Base-by-base conservation (phyloP, 2,888 invertebrate genomes). In the Drosophila pseudotalamancana region DNA sequence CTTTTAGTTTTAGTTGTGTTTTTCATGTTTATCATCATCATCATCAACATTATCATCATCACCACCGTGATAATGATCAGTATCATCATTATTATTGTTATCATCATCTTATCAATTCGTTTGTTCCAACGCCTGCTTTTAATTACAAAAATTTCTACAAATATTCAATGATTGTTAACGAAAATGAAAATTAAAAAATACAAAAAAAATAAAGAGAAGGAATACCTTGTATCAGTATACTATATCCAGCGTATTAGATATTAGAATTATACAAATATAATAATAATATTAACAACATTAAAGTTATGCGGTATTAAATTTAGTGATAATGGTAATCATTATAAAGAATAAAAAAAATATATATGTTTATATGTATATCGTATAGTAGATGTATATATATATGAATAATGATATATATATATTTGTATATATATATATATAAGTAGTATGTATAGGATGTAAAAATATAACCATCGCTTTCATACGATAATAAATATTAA, bases 211-310 rank as follows among this genome's bases (percentile, higher is more conserved):
- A 51, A 25, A 35, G 32, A 31, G n/a, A 57, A 56, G 27, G 45
- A 57, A 76, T 70, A 65, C 55, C 42, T 65, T 46, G 45, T 48
- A 74, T 77, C 45, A 53, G 65, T 61, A 37, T 37, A 32, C 57
- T 57, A 54, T 37, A 55, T 55, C 55, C 65, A 59, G 59, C 65
- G 59, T 61, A 74, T 84, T 77, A 84, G 66, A 63, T 73, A 83
- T 83, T 68, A 79, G 34, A 70, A 71, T 77, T 74, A 79, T 83
- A 65, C 77, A 83, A 82, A 80, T 84, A 78, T 67, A 71, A 72
- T 80, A 82, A 79, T 79, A 85, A 85, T 85, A 85, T 82, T 82
- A 82, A 87, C 87, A 82, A 87, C 82, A 77, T 72, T 77, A 77
- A 31, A 75, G 68, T 82, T 75, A 80, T 66, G 75, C 53, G 43